These are phyloP conservation scores for Drosophila planitibia DNA, from an alignment of 2,888 invertebrate species.

Conservation along the genomic window DNA sequence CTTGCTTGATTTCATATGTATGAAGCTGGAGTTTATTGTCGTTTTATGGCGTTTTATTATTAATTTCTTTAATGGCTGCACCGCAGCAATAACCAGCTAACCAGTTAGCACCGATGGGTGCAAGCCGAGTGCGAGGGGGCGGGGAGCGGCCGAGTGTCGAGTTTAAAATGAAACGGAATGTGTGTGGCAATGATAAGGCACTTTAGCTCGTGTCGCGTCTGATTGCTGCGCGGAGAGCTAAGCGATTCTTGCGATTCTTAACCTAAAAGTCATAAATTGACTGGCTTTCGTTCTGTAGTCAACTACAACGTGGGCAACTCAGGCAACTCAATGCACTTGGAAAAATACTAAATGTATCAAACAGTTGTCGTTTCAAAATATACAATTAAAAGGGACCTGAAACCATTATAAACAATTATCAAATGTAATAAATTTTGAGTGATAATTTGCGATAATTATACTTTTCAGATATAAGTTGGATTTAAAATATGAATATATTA, in stretches of 20 bases:
- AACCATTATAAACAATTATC: background rate
- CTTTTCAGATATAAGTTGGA: background rate
- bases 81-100: constrained; percentile 25
- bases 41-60: constrained; percentile 76
- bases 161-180: constrained; percentile 53
- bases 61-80: constrained; percentile 65
- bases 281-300: background rate
- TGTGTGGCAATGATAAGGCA: constrained; percentile 53
- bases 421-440: background rate
- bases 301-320: background rate
- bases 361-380: background rate
- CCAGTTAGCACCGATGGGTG: constrained; percentile 13
- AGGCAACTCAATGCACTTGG: background rate
- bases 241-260: constrained; percentile 26
- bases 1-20: constrained; percentile 66
- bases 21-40: constrained; percentile 68
- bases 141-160: constrained; percentile 12
- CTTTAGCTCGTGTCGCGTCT: constrained; percentile 45
- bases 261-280: constrained; percentile 21
- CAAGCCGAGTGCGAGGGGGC: constrained; percentile 1
- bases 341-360: background rate
- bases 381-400: background rate
- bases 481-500: background rate
- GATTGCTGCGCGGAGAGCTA: constrained; percentile 27
- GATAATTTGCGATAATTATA: background rate